phyloP scores from a whole-genome alignment of 2,113 vertebrate genomes.

The Gallinago media region DNA sequence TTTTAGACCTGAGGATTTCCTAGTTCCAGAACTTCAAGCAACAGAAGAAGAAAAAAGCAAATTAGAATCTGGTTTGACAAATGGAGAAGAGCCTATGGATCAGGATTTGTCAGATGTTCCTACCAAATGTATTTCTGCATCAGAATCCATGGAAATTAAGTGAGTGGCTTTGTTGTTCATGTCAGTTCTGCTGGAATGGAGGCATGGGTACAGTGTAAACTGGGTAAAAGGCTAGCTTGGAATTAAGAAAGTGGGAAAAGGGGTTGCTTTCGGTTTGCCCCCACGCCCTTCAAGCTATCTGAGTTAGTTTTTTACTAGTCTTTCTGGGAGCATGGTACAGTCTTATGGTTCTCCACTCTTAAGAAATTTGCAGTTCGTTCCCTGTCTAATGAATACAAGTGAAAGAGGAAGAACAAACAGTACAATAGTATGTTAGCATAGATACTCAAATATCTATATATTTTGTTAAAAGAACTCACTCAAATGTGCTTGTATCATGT shows the following conservation, averaged over 20 bases:
- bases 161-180: conserved; percentile 70
- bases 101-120: conserved; percentile 97
- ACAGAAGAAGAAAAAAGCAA: conserved; percentile 98
- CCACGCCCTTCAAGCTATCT: background rate
- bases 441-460: background rate
- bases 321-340: background rate
- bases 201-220: background rate
- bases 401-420: background rate
- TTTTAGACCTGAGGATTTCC: conserved; percentile 93
- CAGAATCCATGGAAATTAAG: conserved; percentile 96
- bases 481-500: background rate
- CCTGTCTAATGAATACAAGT: background rate
- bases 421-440: background rate
- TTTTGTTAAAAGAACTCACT: background rate
- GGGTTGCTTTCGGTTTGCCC: background rate
- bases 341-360: background rate
- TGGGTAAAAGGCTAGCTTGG: background rate
- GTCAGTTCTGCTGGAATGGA: background rate
- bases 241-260: background rate
- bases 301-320: background rate
- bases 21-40: conserved; percentile 96
- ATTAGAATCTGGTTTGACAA: conserved; percentile 91
- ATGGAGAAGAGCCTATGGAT: conserved; percentile 98
- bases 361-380: background rate
- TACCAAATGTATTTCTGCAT: conserved; percentile 92